A percentile compares a stretch with the other conserved stretches of the same genome.
phyloP scores from a whole-genome alignment of 2,888 invertebrate genomes.

The Dasysyrphus albostriatus region DNA sequence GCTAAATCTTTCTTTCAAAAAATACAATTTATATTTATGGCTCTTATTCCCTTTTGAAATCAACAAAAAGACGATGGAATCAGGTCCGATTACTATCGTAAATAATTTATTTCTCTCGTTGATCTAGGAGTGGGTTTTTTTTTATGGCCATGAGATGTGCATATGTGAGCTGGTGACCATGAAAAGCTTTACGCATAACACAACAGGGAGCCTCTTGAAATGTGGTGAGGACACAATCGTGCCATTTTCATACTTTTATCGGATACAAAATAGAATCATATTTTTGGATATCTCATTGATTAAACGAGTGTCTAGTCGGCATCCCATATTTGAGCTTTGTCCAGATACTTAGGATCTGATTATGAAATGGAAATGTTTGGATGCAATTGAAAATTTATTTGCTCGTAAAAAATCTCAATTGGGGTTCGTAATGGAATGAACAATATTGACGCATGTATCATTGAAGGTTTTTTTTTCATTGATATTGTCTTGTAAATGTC shows the following conservation, averaged over 20 bases:
- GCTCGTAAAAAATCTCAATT: constrained; percentile 40
- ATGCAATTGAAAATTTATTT: constrained; percentile 51
- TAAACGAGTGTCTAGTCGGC: not conserved
- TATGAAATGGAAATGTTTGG: not conserved
- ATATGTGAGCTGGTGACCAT: not conserved
- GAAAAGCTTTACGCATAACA: not conserved
- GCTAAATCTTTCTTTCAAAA: too few species aligned
- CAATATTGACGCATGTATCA: not conserved
- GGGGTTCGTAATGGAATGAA: constrained; percentile 23
- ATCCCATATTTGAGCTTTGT: not conserved
- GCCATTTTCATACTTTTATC: not conserved
- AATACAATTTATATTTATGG: constrained; percentile 20
- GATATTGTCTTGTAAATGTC: not conserved
- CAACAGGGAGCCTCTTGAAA: constrained; percentile 21
- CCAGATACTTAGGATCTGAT: not conserved
- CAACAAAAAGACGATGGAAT: constrained; percentile 21
- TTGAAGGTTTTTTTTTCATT: not conserved
- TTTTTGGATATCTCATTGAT: constrained; percentile 15
- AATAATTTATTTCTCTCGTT: constrained; percentile 56
- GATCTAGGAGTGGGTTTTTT: constrained; percentile 2
- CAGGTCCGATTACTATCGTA: constrained; percentile 46
- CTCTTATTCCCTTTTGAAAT: constrained; percentile 49
- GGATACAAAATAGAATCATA: constrained; percentile 4
- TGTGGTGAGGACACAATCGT: not conserved
- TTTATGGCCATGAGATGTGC: too few species aligned